Conservation (phyloP, 2,888 invertebrate genomes). For the Bedellia somnulentella region DNA sequence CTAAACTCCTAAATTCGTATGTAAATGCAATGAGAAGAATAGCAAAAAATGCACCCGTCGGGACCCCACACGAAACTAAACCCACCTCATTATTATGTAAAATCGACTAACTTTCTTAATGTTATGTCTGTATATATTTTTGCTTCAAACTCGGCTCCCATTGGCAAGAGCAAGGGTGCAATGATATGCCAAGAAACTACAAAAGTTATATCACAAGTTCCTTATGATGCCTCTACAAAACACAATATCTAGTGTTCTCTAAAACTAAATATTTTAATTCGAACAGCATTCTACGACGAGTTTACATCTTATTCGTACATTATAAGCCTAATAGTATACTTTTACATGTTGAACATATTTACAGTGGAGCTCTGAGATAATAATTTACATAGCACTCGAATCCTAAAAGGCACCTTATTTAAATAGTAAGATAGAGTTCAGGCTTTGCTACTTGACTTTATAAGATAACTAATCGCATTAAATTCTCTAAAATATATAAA, state of each 20-base stretch:
- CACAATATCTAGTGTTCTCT: slow-evolving; percentile 47
- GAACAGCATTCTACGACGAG: slow-evolving; percentile 35
- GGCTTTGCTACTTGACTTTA: slow-evolving; percentile 58
- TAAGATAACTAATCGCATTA: slow-evolving; percentile 51
- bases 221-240: slow-evolving; percentile 57
- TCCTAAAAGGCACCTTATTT: slow-evolving; percentile 56
- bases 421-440: slow-evolving; percentile 54
- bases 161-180: slow-evolving; percentile 19
- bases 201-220: slow-evolving; percentile 55
- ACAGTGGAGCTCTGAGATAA: slow-evolving; percentile 48
- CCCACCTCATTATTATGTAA: slow-evolving; percentile 38
- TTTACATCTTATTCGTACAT: slow-evolving; percentile 43
- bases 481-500: slow-evolving; percentile 58
- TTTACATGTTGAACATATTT: slow-evolving; percentile 47
- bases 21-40: slow-evolving; percentile 42
- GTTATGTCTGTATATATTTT: slow-evolving; percentile 58
- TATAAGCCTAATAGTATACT: slow-evolving; percentile 53
- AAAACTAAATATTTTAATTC: slow-evolving; percentile 31
- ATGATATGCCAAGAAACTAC: slow-evolving; percentile 28
- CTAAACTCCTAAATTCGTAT: slow-evolving; percentile 51
- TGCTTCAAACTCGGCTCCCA: slow-evolving; percentile 23
- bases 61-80: slow-evolving; percentile 38
- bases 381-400: slow-evolving; percentile 51
- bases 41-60: slow-evolving; percentile 43
- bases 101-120: slow-evolving; percentile 31